A percentile compares a stretch with the other conserved stretches of the same genome.
Evolutionary conservation across 2,113 vertebrate genomes (phyloP).

Genomic region (Puntigrus tetrazona): DNA sequence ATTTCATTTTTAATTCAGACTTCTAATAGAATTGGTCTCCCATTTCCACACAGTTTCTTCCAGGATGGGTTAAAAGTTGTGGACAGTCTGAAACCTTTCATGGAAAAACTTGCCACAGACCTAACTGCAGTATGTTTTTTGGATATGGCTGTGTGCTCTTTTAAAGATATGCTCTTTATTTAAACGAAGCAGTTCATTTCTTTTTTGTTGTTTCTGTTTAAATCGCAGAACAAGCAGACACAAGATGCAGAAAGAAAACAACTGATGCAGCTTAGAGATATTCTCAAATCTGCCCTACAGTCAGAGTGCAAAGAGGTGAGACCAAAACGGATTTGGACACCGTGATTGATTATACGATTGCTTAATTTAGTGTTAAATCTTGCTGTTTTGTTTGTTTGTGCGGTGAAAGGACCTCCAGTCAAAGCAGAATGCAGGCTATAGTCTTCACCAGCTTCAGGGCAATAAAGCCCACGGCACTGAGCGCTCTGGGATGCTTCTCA

Average conservation of each 20-base stretch:
- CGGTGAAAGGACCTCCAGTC: slow-evolving; percentile 82
- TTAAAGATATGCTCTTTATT: background rate
- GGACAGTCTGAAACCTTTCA: slow-evolving; percentile 88
- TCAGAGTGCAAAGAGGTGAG: slow-evolving; percentile 92
- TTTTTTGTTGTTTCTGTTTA: background rate
- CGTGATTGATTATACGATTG: background rate
- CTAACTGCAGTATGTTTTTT: slow-evolving; percentile 82
- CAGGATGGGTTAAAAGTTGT: slow-evolving; percentile 95
- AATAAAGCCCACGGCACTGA: slow-evolving; percentile 96
- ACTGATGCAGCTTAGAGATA: slow-evolving; percentile 87
- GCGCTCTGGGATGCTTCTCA: slow-evolving; percentile 84
- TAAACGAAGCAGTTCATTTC: background rate
- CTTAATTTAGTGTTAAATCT: background rate
- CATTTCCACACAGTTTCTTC: slow-evolving; percentile 83
- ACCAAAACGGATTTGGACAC: background rate
- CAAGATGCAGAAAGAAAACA: slow-evolving; percentile 94
- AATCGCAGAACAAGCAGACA: slow-evolving; percentile 59
- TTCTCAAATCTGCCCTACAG: slow-evolving; percentile 89
- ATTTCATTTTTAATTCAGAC: background rate
- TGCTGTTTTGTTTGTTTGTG: background rate
- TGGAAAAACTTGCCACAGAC: slow-evolving; percentile 89
- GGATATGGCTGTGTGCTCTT: background rate
- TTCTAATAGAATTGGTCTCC: background rate
- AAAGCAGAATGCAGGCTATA: slow-evolving; percentile 88
- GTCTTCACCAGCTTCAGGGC: slow-evolving; percentile 96